Percentiles rank a stretch among this genome's conserved stretches.
phyloP scores from a whole-genome alignment of 2,888 invertebrate genomes.

The Suillia variegata region DNA sequence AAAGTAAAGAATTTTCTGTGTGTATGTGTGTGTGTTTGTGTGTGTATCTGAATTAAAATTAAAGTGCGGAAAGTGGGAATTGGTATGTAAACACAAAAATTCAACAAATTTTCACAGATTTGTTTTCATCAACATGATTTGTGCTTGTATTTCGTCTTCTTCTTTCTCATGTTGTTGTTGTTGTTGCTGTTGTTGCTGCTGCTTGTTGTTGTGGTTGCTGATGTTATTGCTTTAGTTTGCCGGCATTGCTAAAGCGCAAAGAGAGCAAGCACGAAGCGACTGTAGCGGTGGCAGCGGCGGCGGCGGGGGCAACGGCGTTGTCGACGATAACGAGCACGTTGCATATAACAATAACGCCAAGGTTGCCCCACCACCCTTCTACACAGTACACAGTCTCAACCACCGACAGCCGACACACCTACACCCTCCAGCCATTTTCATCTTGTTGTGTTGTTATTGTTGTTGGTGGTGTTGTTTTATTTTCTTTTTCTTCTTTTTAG shows the following conservation, averaged over 20 bases:
- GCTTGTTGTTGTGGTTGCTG: too few species aligned
- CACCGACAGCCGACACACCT: not conserved
- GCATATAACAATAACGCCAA: not conserved
- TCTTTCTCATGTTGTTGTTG: not conserved
- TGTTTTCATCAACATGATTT: constrained; percentile 16
- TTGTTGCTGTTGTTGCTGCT: not conserved
- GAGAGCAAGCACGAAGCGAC: constrained; percentile 2
- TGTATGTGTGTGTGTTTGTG: too few species aligned
- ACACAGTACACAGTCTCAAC: not conserved
- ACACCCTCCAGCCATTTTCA: not conserved
- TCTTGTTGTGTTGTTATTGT: not conserved
- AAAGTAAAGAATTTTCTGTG: too few species aligned
- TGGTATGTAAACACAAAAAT: constrained; percentile 27
- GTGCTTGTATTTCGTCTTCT: not conserved
- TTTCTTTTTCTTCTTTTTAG: not conserved
- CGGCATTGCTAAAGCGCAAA: not conserved
- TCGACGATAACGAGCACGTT: not conserved
- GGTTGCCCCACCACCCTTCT: not conserved
- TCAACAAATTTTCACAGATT: constrained; percentile 23
- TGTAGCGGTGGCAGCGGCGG: too few species aligned
- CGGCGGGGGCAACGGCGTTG: not conserved
- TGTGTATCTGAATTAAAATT: constrained; percentile 13
- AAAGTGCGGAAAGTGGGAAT: constrained; percentile 30
- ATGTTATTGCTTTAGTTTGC: not conserved
- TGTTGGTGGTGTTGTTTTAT: not conserved